A percentile compares a stretch with the other conserved stretches of the same genome.
Conservation (phyloP, 2,113 vertebrate genomes). For the Eulacestoma nigropectus region DNA sequence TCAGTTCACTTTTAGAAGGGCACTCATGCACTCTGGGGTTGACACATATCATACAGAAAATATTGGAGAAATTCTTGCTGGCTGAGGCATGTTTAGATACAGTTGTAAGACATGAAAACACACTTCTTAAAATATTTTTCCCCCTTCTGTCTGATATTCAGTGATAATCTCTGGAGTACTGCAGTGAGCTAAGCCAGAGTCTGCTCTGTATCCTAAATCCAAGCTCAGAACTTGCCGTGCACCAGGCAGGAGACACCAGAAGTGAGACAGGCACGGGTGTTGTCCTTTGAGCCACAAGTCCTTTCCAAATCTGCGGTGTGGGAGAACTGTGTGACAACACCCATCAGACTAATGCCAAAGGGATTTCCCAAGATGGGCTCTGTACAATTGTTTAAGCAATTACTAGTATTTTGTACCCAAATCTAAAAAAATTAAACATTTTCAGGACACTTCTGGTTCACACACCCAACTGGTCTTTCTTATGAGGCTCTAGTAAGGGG, state of each 20-base stretch:
- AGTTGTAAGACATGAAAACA: neutral
- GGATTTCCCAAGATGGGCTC: neutral
- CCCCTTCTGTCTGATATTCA: neutral
- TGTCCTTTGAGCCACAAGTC: neutral
- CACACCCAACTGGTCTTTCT: neutral
- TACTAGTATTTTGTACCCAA: neutral
- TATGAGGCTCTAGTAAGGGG: neutral
- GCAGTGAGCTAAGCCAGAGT: neutral
- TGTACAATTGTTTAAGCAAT: neutral
- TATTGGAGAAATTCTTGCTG: neutral
- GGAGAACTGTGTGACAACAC: neutral
- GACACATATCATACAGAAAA: neutral
- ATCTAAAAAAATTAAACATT: neutral
- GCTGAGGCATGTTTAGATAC: neutral
- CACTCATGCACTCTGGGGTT: neutral
- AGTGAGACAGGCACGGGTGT: fast-evolving
- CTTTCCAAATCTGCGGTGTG: neutral
- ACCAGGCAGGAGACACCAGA: neutral
- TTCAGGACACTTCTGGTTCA: neutral
- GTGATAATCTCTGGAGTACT: neutral
- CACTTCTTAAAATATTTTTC: neutral
- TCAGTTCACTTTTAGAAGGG: neutral
- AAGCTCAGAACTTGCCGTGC: neutral
- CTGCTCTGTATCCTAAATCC: neutral
- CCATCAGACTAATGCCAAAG: neutral